Evolutionary conservation across 2,113 vertebrate genomes (phyloP), one percentile per base, ranked within the genome.

Genomic region (Rhipidura dahli): DNA sequence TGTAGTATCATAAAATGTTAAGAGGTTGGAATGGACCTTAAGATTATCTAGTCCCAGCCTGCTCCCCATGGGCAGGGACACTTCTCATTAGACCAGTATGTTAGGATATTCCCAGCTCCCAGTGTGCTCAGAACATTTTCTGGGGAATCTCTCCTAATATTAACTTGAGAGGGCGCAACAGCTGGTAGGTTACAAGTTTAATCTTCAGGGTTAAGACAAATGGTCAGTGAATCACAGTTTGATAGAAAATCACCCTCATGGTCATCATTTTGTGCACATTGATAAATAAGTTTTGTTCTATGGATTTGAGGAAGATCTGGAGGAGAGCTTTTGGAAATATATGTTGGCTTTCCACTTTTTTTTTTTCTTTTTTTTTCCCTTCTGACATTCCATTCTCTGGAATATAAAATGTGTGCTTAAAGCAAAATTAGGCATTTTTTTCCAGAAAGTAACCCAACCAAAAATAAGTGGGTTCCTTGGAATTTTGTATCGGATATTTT

Each of bases 261-360:
- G 7, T 35, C 20, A 51, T n/a, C 1, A 44, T 23, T 16, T 63
- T 4, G 1, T 6, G 3, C 10, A 33, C 1, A 2, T 21, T 31
- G n/a, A 45, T 26, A 51, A 84, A 19, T 73, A 47, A 45, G 2
- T 49, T 79, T 82, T 64, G 13, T 21, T 27, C 18, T 42, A 7
- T 27, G 18, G 3, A 27, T 53, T 16, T 1, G 1, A 92, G 22
- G 19, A 79, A 49, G 4, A 63, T 53, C 16, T 70, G 13, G 22
- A 66, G 9, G 5, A 23, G 1, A 63, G 13, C 3, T 77, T 77
- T 64, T 50, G 10, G 37, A 26, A 66, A 57, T 40, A 45, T 10
- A 24, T 33, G 4, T n/a, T 37, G 35, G 0, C 15, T 78, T 82
- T 57, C 10, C 19, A 44, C 7, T 17, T 15, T 27, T n/a, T 37